Evolutionary conservation across 2,888 invertebrate species (phyloP).

Genomic region (Eretmocerus hayati): DNA sequence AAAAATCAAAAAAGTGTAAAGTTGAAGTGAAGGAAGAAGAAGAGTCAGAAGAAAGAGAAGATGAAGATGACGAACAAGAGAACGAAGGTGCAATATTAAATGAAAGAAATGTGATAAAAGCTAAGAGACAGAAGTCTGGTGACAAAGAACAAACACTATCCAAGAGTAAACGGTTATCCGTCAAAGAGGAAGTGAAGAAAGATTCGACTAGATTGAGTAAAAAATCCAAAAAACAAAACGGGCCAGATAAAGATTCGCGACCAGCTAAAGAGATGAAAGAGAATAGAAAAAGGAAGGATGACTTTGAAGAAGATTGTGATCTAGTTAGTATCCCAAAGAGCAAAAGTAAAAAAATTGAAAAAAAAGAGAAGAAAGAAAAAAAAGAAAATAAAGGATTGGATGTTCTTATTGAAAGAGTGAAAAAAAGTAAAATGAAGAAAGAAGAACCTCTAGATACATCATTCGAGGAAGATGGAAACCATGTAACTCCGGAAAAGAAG

Average conservation of each 20-base stretch:
- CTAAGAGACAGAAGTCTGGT: conserved; percentile 27
- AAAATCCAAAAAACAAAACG: conserved; percentile 29
- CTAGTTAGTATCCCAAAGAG: conserved; percentile 33
- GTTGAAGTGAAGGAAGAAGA: conserved; percentile 18
- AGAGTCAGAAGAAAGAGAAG: no score
- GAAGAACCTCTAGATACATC: conserved; percentile 26
- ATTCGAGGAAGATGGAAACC: conserved; percentile 7
- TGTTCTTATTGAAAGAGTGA: conserved; percentile 28
- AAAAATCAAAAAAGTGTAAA: conserved; percentile 19
- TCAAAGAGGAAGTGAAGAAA: conserved; percentile 34
- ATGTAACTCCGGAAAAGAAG: conserved; percentile 19
- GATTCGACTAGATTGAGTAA: conserved; percentile 29
- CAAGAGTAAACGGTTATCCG: conserved; percentile 38
- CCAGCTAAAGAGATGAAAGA: conserved; percentile 33
- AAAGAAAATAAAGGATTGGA: conserved; percentile 28
- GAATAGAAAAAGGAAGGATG: conserved; percentile 36
- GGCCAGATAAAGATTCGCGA: conserved; percentile 29
- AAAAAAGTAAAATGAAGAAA: conserved; percentile 36
- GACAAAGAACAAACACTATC: conserved; percentile 35
- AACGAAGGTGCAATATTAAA: conserved; percentile 39
- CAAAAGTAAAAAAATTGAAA: conserved; percentile 31
- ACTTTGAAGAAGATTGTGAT: conserved; percentile 40
- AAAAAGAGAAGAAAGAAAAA: conserved; percentile 1
- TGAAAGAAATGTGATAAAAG: conserved; percentile 38
- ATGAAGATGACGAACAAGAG: conserved; percentile 31